phyloP scores from a whole-genome alignment of 2,113 vertebrate species.

The Grammomys dolichurus region DNA sequence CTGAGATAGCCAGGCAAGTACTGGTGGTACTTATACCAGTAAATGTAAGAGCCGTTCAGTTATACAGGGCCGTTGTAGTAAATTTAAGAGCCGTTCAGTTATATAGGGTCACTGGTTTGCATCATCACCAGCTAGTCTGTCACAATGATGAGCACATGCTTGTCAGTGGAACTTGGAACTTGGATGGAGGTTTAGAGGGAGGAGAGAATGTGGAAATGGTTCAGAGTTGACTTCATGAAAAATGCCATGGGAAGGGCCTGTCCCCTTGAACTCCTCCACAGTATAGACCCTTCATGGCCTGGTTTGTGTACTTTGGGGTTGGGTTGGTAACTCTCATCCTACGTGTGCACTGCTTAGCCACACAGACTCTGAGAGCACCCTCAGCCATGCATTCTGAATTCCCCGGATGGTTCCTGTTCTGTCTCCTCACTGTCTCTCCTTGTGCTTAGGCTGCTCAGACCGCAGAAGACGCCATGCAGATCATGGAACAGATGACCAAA shows the following conservation, averaged over 20 bases:
- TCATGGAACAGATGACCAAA: constrained; percentile 90
- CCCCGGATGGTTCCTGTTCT: fast-evolving
- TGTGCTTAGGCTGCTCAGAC: constrained; percentile 88
- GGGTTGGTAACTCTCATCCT: neutral
- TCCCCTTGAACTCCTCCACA: constrained; percentile 52
- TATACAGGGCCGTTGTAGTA: no score
- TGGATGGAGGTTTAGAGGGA: neutral
- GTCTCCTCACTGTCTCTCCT: constrained; percentile 29
- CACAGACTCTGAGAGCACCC: constrained; percentile 28
- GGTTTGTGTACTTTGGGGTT: constrained; percentile 50
- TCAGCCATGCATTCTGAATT: neutral
- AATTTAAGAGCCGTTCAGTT: no score
- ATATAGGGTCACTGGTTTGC: neutral
- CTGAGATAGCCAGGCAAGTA: neutral
- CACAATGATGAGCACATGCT: neutral
- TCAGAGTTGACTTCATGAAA: neutral
- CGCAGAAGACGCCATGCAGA: constrained; percentile 89
- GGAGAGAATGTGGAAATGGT: neutral
- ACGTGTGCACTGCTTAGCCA: neutral
- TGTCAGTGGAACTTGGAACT: neutral
- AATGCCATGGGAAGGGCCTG: constrained; percentile 19
- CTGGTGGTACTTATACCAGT: neutral
- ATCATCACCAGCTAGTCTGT: neutral
- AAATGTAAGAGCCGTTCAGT: neutral
- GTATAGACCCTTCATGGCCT: neutral